These are phyloP conservation scores for Parnassius mnemosyne DNA, from an alignment of 2,888 invertebrate genomes.

Conservation along the genomic window DNA sequence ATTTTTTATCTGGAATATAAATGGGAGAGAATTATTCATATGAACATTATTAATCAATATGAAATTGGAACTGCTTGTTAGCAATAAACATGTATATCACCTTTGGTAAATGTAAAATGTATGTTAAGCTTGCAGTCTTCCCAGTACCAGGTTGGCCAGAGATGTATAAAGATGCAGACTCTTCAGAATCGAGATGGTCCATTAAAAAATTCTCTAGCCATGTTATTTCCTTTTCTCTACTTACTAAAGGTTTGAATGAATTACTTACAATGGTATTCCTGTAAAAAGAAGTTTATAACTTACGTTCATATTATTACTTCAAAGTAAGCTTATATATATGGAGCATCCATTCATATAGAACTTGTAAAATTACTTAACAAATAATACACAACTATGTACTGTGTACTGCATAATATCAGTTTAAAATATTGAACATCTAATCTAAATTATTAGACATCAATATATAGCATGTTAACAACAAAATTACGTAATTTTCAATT, in stretches of 20 bases:
- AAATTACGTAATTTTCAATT: too few relatives aligned
- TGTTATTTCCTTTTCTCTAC: conserved; percentile 89
- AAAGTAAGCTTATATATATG: too few relatives aligned
- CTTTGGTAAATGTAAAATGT: conserved; percentile 84
- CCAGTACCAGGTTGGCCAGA: conserved; percentile 99
- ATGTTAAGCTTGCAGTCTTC: conserved; percentile 93
- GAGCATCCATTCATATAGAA: too few relatives aligned
- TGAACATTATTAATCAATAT: neutral
- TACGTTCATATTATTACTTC: too few relatives aligned
- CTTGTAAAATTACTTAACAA: too few relatives aligned
- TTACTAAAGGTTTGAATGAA: conserved; percentile 74
- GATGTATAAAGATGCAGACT: conserved; percentile 92
- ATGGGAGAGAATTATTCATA: conserved; percentile 17
- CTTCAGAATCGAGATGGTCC: conserved; percentile 82
- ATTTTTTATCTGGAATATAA: conserved; percentile 65
- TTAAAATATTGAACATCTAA: too few relatives aligned
- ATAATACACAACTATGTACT: too few relatives aligned
- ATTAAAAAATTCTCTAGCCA: conserved; percentile 85
- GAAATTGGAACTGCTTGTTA: too few relatives aligned
- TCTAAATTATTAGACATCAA: too few relatives aligned
- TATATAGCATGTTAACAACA: too few relatives aligned
- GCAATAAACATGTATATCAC: conserved; percentile 52
- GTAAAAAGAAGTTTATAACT: conserved; percentile 16
- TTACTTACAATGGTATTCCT: conserved; percentile 25
- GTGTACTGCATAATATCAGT: too few relatives aligned